Evolutionary conservation across 2,113 vertebrate genomes (phyloP).

Genomic region (Monopterus albus): DNA sequence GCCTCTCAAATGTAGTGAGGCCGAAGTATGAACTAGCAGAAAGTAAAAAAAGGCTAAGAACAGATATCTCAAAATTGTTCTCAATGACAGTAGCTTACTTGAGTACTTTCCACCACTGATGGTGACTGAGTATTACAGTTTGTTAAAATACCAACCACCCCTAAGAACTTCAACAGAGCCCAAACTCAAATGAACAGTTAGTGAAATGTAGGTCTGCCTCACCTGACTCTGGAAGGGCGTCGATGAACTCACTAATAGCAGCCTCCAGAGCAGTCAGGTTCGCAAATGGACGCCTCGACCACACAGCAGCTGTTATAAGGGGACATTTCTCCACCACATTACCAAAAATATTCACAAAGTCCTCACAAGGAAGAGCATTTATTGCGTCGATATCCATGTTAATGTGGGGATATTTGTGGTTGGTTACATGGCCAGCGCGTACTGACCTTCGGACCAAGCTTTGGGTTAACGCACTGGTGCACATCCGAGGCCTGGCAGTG

Average conservation of each 20-base stretch:
- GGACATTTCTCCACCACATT: slow-evolving; percentile 87
- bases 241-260: slow-evolving; percentile 81
- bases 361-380: slow-evolving; percentile 83
- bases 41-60: too few relatives aligned
- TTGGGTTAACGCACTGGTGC: slow-evolving; percentile 57
- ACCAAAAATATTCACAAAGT: slow-evolving; percentile 85
- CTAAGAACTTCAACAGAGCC: too few relatives aligned
- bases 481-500: slow-evolving; percentile 6
- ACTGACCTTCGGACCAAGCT: slow-evolving; percentile 48
- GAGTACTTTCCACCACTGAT: too few relatives aligned
- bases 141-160: too few relatives aligned
- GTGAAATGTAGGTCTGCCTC: too few relatives aligned
- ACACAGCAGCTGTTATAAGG: slow-evolving; percentile 82
- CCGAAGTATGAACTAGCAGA: too few relatives aligned
- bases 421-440: too few relatives aligned
- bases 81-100: too few relatives aligned
- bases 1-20: too few relatives aligned
- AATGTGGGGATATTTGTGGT: neutral
- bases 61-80: too few relatives aligned
- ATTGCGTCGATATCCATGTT: slow-evolving; percentile 81
- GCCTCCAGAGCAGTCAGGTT: slow-evolving; percentile 73
- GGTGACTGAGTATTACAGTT: too few relatives aligned
- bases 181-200: neutral
- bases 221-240: slow-evolving; percentile 84
- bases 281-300: slow-evolving; percentile 82